phyloP scores from a whole-genome alignment of 35 echinoderm and acorn worm species.

The Hemicentrotus pulcherrimus region DNA sequence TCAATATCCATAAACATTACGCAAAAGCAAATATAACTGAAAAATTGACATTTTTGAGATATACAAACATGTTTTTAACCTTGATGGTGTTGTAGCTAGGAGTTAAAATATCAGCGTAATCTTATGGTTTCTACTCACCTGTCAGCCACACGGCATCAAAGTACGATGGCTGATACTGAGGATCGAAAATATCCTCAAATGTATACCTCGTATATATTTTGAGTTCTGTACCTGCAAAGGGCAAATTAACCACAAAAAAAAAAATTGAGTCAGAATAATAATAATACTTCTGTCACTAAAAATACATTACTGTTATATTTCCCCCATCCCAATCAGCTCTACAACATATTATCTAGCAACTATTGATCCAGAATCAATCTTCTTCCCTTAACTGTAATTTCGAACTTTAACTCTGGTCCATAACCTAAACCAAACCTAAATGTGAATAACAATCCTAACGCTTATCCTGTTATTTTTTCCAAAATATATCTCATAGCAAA shows the following conservation, averaged over 20 bases:
- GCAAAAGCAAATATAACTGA: neutral
- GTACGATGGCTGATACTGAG: constrained; percentile 35
- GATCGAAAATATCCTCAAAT: constrained; percentile 61
- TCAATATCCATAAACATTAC: neutral
- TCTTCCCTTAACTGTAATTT: too few relatives aligned
- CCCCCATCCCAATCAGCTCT: neutral
- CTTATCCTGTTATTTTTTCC: too few relatives aligned
- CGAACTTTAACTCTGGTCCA: too few relatives aligned
- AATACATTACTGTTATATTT: neutral
- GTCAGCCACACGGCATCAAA: constrained; percentile 46
- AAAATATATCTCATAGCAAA: too few relatives aligned
- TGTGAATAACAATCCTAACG: too few relatives aligned
- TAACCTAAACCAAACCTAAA: too few relatives aligned
- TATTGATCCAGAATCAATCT: too few relatives aligned
- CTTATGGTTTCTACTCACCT: constrained; percentile 29
- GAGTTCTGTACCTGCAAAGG: constrained; percentile 19
- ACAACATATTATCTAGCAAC: too few relatives aligned
- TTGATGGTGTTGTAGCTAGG: too few relatives aligned
- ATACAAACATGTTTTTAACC: neutral
- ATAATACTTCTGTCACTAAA: neutral
- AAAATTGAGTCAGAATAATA: neutral
- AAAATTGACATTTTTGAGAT: neutral
- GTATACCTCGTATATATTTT: constrained; percentile 39
- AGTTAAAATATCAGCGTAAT: neutral
- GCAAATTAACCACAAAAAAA: neutral